Evolutionary conservation across 2,797 vertebrate genomes (phyloP), one percentile per base, ranked within the genome.

Genomic region (Rhinatrema bivittatum): DNA sequence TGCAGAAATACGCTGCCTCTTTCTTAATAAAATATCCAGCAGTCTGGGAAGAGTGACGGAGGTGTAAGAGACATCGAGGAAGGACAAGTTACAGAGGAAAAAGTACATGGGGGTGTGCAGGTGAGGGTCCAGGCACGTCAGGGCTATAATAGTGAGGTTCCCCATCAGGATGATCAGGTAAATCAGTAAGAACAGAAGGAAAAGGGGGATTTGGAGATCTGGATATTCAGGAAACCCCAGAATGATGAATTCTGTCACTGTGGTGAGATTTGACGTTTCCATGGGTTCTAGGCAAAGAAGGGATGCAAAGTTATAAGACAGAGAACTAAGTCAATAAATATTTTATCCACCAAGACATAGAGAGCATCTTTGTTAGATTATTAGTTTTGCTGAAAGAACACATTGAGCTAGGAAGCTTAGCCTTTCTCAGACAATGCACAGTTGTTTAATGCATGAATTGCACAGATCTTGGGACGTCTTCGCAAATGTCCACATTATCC

Each of bases 21-120:
- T 15, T 22, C 37, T 21, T 18, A 45, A 22, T 10, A 37, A 45
- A 16, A 42, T 45, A 7, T 45, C 9, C n/a, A 45, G 46, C 10
- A 45, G 36, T 25, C 22, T 45, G 1, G 42, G 42, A 12, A 60
- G 30, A 20, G 50, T 65, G 36, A 52, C 32, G 4, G 43, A 53
- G 23, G 56, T 59, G 2, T 63, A 56, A 40, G 53, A 65, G 5
- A 56, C 62, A 39, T 70, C 67, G 26, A 65, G 16, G 28, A 65
- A 46, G 17, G 60, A 62, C 32, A 67, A 49, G 36, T 56, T 55
- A 16, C 43, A 27, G 3, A 60, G 50, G 4, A 57, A 64, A 32
- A 48, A 54, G 29, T 53, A 53, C 45, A 62, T 68, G n/a, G 55
- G 58, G 0, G 39, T 54, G 23, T 62, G 52, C 7, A 65, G 53